Percentiles rank a stretch among this genome's conserved stretches.
These are phyloP conservation scores for Tenebrosternarchus preto DNA, from an alignment of 2,113 vertebrate genomes.

Conservation along the genomic window DNA sequence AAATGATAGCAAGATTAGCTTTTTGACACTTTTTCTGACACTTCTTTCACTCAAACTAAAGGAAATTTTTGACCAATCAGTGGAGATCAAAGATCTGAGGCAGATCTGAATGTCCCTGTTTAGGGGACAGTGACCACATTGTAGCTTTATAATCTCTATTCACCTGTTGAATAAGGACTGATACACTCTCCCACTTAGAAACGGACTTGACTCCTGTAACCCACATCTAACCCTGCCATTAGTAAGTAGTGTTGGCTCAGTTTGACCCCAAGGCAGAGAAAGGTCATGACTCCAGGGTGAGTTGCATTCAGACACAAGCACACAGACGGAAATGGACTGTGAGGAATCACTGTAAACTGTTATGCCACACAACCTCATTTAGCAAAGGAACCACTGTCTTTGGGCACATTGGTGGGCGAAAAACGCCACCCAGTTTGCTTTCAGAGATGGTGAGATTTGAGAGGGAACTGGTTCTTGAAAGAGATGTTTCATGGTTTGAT, in stretches of 20 bases:
- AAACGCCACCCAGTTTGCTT: constrained; percentile 47
- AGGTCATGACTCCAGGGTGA: background rate
- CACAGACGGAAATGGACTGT: background rate
- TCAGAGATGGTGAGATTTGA: constrained; percentile 37
- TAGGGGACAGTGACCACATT: background rate
- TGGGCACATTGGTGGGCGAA: constrained; percentile 14
- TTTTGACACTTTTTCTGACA: no score
- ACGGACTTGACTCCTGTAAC: background rate
- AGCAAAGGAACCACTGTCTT: constrained; percentile 26
- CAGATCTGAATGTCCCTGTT: background rate
- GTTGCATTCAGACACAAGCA: background rate
- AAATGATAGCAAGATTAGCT: no score
- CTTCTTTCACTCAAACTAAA: no score
- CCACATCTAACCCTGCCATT: background rate
- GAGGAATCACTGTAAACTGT: background rate
- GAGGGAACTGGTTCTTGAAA: constrained; percentile 17
- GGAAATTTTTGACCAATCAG: background rate
- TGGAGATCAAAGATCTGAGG: background rate
- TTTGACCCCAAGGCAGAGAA: background rate
- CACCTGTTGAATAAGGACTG: background rate
- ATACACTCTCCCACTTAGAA: background rate
- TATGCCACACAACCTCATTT: background rate
- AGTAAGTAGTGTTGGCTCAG: background rate
- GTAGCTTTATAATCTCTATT: background rate
- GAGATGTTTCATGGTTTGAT: constrained; percentile 44